These are phyloP conservation scores for Allolobophora icterica DNA, from an alignment of 2,888 invertebrate species.

Conservation along the genomic window DNA sequence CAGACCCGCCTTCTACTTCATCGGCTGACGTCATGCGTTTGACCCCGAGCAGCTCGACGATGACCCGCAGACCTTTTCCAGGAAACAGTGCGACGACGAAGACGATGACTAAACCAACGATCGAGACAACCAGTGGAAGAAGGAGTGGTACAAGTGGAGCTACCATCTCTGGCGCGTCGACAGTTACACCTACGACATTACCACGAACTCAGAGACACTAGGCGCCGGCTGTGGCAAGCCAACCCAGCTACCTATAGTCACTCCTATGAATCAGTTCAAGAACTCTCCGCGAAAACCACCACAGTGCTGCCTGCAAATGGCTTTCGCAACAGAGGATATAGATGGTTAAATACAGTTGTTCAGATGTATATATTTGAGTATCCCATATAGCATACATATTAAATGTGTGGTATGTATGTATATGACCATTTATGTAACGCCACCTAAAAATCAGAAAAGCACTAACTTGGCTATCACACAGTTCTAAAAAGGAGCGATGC, in stretches of 20 bases:
- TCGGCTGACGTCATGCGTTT: slow-evolving; percentile 1
- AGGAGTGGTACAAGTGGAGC: neutral
- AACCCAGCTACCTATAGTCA: neutral
- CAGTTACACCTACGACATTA: neutral
- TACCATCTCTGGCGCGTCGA: neutral
- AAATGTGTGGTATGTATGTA: no score
- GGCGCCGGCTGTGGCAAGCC: neutral
- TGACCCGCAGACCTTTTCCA: neutral
- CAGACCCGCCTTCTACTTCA: neutral
- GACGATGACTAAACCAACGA: neutral
- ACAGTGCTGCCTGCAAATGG: neutral
- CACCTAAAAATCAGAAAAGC: no score
- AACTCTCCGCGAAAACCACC: neutral
- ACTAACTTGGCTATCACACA: no score
- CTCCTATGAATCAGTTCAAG: neutral
- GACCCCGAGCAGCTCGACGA: neutral
- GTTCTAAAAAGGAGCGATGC: no score
- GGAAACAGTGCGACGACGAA: neutral
- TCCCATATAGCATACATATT: neutral
- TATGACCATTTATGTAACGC: no score
- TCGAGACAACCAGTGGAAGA: neutral
- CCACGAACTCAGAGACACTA: neutral
- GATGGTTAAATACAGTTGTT: neutral
- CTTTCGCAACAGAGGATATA: neutral
- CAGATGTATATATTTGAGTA: neutral